These are phyloP conservation scores for Thera obeliscata DNA, from an alignment of 2,888 invertebrate species.

Conservation along the genomic window DNA sequence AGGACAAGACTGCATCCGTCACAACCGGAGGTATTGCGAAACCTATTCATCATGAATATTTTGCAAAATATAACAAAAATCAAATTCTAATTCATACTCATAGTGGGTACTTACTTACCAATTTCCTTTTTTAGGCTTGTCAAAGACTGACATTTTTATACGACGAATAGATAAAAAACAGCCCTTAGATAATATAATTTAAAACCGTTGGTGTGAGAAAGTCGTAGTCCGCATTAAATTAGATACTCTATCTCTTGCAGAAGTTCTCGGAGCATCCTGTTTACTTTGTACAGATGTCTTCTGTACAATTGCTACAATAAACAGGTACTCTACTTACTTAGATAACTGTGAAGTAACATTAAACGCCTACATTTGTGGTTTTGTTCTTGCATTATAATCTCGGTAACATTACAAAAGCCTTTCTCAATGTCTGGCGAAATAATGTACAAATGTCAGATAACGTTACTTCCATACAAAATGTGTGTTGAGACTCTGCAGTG, in stretches of 20 bases:
- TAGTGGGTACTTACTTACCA: no score
- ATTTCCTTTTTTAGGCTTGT: no score
- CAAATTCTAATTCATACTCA: no score
- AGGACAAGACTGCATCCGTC: background rate
- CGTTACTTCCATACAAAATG: conserved; percentile 15
- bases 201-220: no score
- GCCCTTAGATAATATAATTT: no score
- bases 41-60: no score
- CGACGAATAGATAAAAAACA: no score
- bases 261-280: conserved; percentile 7
- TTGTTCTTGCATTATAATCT: conserved; percentile 30
- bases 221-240: no score
- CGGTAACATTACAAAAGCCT: conserved; percentile 24
- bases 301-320: conserved; percentile 10
- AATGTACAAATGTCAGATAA: conserved; percentile 26
- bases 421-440: conserved; percentile 23
- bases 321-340: conserved; percentile 2
- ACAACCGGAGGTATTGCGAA: no score
- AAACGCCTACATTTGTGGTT: conserved; percentile 26
- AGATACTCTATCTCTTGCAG: background rate
- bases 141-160: no score
- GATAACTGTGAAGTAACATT: conserved; percentile 13
- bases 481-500: conserved; percentile 5
- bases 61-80: no score
- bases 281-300: conserved; percentile 6